Base-by-base conservation (phyloP, 2,888 invertebrate genomes). In the Thysanoteuthis rhombus region DNA sequence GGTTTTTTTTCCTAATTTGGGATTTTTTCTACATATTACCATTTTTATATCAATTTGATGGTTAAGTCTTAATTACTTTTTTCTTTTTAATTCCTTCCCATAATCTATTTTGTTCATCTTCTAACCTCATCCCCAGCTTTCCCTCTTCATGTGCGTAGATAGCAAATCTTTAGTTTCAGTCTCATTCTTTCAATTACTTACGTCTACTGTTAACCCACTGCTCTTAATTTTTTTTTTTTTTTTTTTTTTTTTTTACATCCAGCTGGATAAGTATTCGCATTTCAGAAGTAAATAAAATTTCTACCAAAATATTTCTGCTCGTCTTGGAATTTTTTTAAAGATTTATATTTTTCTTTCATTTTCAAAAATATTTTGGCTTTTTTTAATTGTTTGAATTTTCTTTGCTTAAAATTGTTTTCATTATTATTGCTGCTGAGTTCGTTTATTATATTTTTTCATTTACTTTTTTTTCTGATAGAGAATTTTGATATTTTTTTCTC, bases 211-310 rank as follows among this genome's bases (percentile, higher is more conserved):
- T 75, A n/a, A 75, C n/a, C 75, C n/a, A n/a, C 75, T 75, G n/a
- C 75, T 75, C 75, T 75, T 36, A 75, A n/a, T 12, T 75, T 75
- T 75, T n/a, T 75, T 75, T 75, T n/a, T 28, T 28, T 58, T 58
- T 58, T 28, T 25, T 58, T 75, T 75, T 75, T n/a, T 75, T 75
- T 75, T 47, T 47, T 52, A 52, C 52, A 75, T 75, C 75, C 75
- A 75, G 75, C 75, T 75, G 75, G 75, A 75, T 75, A 75, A 75
- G 75, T 75, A 75, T 75, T n/a, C n/a, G 75, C 75, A 75, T 75
- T 75, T 75, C 75, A 75, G 75, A 75, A 75, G 75, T 75, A 75
- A 75, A 75, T 75, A 75, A 75, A 75, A 75, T 75, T 75, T 75
- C 75, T 75, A 75, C 36, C n/a, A 75, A 75, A 75, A 75, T 75